phyloP scores from a whole-genome alignment of 2,113 vertebrate genomes.

The Tinamus guttatus region DNA sequence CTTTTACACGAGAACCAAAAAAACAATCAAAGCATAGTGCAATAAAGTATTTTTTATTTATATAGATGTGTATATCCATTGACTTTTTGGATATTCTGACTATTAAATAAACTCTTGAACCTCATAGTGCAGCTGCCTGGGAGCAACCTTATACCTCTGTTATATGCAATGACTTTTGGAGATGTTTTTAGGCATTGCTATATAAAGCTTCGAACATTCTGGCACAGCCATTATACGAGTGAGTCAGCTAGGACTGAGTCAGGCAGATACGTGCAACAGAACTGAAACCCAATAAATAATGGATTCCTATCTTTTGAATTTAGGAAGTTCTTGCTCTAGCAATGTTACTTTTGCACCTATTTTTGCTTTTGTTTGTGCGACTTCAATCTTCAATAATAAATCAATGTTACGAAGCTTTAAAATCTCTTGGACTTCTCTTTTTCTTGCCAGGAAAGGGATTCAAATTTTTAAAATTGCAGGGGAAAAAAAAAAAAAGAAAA shows the following conservation, averaged over 20 bases:
- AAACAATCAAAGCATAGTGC: not conserved
- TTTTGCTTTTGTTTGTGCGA: not conserved
- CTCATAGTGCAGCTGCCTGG: not conserved
- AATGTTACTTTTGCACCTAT: not conserved
- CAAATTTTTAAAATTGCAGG: rapidly evolving
- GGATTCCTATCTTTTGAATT: not conserved
- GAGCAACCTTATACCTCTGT: not conserved
- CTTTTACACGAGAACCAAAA: not conserved
- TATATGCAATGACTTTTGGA: not conserved
- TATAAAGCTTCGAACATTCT: conserved; percentile 45
- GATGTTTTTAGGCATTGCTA: conserved; percentile 32
- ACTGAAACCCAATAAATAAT: not conserved
- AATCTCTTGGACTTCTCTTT: not conserved
- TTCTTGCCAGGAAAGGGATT: not conserved
- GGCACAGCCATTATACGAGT: not conserved
- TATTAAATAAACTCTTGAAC: conserved; percentile 14
- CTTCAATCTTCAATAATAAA: not conserved
- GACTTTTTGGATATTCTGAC: not conserved
- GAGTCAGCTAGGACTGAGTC: conserved; percentile 66
- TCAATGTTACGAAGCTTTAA: not conserved
- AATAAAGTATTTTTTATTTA: not conserved
- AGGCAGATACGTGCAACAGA: not conserved
- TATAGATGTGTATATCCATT: not conserved
- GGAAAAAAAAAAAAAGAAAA: no score
- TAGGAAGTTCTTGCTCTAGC: not conserved